These are phyloP conservation scores for Drosophila anomalipes DNA, from an alignment of 2,888 invertebrate genomes.

Conservation along the genomic window DNA sequence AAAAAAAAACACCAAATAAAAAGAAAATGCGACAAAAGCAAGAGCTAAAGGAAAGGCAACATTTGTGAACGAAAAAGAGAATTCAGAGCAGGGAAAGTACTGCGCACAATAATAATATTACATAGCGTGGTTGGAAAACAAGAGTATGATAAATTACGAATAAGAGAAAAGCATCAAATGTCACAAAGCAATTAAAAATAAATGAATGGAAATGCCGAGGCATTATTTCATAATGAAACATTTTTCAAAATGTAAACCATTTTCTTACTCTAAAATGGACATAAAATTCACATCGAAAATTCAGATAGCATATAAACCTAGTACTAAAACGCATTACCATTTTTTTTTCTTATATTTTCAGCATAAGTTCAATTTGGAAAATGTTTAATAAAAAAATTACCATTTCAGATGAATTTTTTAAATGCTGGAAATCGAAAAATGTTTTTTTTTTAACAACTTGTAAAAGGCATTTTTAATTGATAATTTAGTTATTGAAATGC, in stretches of 20 bases:
- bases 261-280: neutral
- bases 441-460: neutral
- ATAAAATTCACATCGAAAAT: neutral
- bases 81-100: constrained; percentile 19
- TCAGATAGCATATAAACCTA: neutral
- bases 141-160: constrained; percentile 16
- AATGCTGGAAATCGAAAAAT: neutral
- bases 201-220: neutral
- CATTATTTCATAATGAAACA: neutral
- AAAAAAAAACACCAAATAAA: constrained; percentile 4
- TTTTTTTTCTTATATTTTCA: neutral
- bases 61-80: constrained; percentile 17
- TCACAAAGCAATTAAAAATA: constrained; percentile 15
- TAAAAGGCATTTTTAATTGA: neutral
- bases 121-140: constrained; percentile 5
- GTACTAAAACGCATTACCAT: neutral
- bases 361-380: neutral
- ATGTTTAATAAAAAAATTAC: neutral
- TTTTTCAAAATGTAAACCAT: neutral
- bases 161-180: constrained; percentile 9
- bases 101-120: neutral
- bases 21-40: constrained; percentile 7
- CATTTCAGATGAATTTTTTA: neutral
- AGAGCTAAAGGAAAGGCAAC: neutral
- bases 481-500: neutral